A percentile compares a stretch with the other conserved stretches of the same genome.
Conservation (phyloP, 2,113 vertebrate genomes). For the Tringa solitaria region DNA sequence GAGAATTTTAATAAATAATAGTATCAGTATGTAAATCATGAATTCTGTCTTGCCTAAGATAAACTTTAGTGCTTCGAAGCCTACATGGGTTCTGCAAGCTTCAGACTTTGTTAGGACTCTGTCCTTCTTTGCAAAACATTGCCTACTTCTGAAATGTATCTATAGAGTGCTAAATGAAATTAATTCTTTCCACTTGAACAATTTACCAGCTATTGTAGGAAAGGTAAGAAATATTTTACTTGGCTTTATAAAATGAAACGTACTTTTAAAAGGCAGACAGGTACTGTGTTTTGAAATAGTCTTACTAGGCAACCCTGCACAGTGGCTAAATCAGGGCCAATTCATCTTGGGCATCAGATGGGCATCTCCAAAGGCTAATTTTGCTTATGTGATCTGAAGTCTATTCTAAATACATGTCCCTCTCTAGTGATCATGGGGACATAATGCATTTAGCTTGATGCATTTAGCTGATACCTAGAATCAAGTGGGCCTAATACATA, state of each 20-base stretch:
- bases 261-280: neutral
- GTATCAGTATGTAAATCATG: neutral
- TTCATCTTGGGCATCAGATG: neutral
- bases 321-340: neutral
- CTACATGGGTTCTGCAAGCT: neutral
- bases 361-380: neutral
- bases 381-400: neutral
- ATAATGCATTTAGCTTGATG: neutral
- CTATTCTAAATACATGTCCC: neutral
- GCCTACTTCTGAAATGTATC: neutral
- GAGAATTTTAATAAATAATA: neutral
- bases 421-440: accelerated
- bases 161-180: neutral
- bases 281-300: neutral
- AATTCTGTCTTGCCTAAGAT: neutral
- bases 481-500: neutral
- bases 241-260: neutral
- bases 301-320: neutral
- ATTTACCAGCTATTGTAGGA: neutral
- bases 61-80: neutral
- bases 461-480: neutral
- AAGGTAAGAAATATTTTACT: neutral
- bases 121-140: neutral
- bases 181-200: neutral
- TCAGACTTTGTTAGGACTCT: neutral